Percentiles rank a stretch among this genome's conserved stretches.
These are phyloP conservation scores for Dasypus novemcinctus DNA, from an alignment of 2,113 vertebrate species.

Conservation along the genomic window DNA sequence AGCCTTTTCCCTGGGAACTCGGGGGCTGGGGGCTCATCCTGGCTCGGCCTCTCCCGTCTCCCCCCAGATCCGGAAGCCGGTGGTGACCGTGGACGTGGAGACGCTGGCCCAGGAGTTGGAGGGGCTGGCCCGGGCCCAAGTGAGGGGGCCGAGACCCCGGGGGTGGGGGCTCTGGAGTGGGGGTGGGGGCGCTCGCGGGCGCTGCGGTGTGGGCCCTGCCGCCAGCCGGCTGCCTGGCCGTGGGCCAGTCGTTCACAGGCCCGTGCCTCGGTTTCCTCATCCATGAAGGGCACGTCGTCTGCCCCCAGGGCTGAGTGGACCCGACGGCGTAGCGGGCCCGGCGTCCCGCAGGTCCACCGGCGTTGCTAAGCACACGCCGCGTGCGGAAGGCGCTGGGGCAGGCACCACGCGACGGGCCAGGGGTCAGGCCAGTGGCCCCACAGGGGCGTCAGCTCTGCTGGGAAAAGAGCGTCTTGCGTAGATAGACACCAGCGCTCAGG, in stretches of 20 bases:
- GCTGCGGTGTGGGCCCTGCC: too few relatives aligned
- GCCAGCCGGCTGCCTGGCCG: background rate
- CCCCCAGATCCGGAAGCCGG: slow-evolving; percentile 76
- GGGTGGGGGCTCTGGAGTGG: background rate
- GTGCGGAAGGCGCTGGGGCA: background rate
- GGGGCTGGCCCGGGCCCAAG: slow-evolving; percentile 78
- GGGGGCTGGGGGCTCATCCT: background rate
- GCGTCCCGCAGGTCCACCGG: background rate
- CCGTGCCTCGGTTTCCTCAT: background rate
- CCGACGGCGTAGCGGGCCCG: background rate
- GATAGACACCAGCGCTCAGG: background rate
- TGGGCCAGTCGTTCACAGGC: background rate
- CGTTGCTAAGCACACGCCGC: accelerated
- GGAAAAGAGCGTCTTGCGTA: background rate
- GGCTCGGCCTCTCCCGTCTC: background rate
- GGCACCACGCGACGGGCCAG: accelerated
- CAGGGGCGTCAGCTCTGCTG: background rate
- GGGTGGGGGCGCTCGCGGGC: too few relatives aligned
- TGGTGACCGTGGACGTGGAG: slow-evolving; percentile 73
- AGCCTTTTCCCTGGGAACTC: background rate
- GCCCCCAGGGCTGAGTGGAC: background rate
- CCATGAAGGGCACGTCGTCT: background rate
- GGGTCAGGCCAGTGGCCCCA: background rate
- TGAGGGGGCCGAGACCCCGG: slow-evolving; percentile 36
- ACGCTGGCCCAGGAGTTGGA: slow-evolving; percentile 71